Conservation (phyloP, 1,140 invertebrate genomes). For the Temnothorax nylanderi region DNA sequence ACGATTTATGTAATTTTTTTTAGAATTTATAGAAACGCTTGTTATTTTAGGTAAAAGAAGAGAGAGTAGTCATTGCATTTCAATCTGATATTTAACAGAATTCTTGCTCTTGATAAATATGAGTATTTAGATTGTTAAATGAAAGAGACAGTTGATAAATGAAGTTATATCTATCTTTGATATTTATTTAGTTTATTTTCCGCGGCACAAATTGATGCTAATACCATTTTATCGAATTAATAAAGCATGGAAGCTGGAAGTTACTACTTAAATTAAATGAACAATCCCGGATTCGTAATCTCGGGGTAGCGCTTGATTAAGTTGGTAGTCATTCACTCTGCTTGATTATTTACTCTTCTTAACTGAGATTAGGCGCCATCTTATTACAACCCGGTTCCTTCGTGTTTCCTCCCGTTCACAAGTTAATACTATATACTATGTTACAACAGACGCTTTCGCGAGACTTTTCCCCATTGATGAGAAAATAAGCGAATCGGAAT, state of each 20-base stretch:
- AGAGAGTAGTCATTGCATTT: background rate
- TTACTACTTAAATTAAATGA: slow-evolving; percentile 68
- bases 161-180: slow-evolving; percentile 14
- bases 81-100: background rate
- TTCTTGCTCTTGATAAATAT: background rate
- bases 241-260: slow-evolving; percentile 50
- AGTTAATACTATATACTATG: slow-evolving; percentile 32
- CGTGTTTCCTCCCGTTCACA: background rate
- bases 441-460: slow-evolving; percentile 27
- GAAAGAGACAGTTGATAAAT: background rate
- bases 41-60: background rate
- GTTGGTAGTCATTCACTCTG: slow-evolving; percentile 72
- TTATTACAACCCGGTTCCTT: slow-evolving; percentile 64
- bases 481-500: slow-evolving; percentile 37
- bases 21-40: background rate
- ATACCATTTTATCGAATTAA: slow-evolving; percentile 54
- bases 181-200: slow-evolving; percentile 31
- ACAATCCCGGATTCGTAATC: slow-evolving; percentile 68
- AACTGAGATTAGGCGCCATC: slow-evolving; percentile 72
- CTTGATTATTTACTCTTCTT: slow-evolving; percentile 76
- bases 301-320: slow-evolving; percentile 70
- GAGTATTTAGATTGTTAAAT: background rate
- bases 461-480: slow-evolving; percentile 23
- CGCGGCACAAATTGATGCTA: background rate
- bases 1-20: background rate